Conservation (phyloP, 2,888 invertebrate species). For the Eumacrocentrus americanus region DNA sequence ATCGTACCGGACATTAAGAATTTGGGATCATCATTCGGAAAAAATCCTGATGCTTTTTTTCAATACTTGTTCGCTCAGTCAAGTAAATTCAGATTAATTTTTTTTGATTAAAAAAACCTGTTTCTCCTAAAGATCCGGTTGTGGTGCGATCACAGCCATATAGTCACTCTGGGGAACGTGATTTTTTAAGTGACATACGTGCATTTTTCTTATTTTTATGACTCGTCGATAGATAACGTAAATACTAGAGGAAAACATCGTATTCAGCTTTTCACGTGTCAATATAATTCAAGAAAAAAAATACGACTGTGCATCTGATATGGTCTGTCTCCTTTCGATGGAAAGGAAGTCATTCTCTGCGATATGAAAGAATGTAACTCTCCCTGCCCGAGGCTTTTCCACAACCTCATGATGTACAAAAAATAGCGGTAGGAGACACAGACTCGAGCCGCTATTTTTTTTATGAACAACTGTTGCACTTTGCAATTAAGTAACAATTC, state of each 20-base stretch:
- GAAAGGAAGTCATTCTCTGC: background rate
- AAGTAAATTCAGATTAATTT: constrained; percentile 7
- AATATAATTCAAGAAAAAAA: background rate
- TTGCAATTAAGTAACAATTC: too few species aligned
- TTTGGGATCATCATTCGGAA: too few species aligned
- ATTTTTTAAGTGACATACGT: background rate
- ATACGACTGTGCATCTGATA: background rate
- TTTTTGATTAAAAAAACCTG: constrained; percentile 20
- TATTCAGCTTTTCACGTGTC: background rate
- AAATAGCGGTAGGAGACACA: constrained; percentile 24
- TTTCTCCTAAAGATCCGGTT: constrained; percentile 22
- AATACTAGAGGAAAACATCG: background rate
- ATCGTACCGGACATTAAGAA: too few species aligned
- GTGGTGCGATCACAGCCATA: background rate
- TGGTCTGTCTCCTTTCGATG: background rate
- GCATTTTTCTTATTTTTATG: background rate
- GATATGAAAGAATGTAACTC: constrained; percentile 23
- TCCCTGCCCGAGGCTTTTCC: constrained; percentile 23
- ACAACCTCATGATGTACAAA: constrained; percentile 5
- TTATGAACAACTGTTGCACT: constrained; percentile 8
- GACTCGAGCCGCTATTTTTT: constrained; percentile 8
- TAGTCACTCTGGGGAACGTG: background rate
- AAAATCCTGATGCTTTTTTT: background rate
- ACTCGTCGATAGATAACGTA: background rate
- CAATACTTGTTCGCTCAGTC: background rate